Conservation (phyloP, 2,113 vertebrate genomes). For the Lanius collurio region DNA sequence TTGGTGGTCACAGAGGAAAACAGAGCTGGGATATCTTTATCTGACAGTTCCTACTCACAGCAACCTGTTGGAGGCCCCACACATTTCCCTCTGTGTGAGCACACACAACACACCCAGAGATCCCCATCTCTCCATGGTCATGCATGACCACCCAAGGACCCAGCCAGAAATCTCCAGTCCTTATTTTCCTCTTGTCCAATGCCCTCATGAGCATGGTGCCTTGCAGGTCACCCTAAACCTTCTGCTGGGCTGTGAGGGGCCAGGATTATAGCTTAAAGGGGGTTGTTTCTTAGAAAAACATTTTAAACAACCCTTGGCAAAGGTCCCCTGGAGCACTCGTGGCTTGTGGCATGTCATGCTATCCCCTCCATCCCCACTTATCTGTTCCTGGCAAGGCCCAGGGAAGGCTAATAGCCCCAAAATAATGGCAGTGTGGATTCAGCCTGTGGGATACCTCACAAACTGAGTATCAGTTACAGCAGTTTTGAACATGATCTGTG, state of each 20-base stretch:
- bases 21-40: not conserved
- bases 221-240: not conserved
- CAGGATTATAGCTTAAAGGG: not conserved
- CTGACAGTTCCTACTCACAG: not conserved
- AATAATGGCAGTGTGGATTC: not conserved
- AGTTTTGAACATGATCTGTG: not conserved
- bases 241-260: not conserved
- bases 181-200: not conserved
- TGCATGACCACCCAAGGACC: accelerated
- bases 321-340: accelerated
- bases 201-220: accelerated
- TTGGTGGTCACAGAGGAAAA: not conserved
- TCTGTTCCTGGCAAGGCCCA: not conserved
- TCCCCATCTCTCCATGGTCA: not conserved
- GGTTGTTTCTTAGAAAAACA: not conserved
- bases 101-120: not conserved
- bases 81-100: not conserved
- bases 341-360: not conserved
- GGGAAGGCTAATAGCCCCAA: not conserved
- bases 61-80: not conserved
- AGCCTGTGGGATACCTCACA: not conserved
- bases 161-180: not conserved
- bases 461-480: not conserved
- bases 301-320: not conserved
- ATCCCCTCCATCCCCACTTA: not conserved